Conservation (phyloP, 1,140 invertebrate genomes). For the Acromyrmex charruanus region DNA sequence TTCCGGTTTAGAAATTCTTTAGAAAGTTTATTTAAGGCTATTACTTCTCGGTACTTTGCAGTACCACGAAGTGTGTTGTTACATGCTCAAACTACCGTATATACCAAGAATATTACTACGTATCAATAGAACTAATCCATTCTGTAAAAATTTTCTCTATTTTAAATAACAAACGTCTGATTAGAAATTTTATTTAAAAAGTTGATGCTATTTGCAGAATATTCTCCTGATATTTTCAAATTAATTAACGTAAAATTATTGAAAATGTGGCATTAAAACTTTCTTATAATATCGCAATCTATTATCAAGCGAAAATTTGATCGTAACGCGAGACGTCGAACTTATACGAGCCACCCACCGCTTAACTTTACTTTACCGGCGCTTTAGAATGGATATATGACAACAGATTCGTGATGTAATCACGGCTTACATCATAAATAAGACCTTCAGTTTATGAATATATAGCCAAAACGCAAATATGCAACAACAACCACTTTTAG, state of each 20-base stretch:
- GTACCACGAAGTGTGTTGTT: neutral
- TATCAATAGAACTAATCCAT: neutral
- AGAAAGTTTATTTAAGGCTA: constrained; percentile 66
- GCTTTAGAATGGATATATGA: neutral
- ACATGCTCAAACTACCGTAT: neutral
- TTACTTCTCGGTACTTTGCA: constrained; percentile 38
- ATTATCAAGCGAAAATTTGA: neutral
- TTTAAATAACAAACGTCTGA: neutral
- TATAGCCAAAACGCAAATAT: constrained; percentile 24
- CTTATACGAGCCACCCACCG: neutral
- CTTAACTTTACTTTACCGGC: neutral
- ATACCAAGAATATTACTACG: neutral
- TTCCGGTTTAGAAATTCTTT: constrained; percentile 66
- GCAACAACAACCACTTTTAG: constrained; percentile 30
- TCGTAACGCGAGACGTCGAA: neutral
- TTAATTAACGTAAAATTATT: neutral
- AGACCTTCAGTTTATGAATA: constrained; percentile 35
- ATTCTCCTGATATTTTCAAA: neutral
- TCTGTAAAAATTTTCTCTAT: neutral
- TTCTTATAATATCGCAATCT: neutral
- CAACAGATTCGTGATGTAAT: constrained; percentile 20
- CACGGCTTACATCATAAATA: constrained; percentile 18
- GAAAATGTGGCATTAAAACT: neutral
- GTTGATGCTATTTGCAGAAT: neutral
- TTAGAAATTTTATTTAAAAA: neutral